phyloP scores from a whole-genome alignment of 2,888 invertebrate species.

The Tanytarsus gracilentus region DNA sequence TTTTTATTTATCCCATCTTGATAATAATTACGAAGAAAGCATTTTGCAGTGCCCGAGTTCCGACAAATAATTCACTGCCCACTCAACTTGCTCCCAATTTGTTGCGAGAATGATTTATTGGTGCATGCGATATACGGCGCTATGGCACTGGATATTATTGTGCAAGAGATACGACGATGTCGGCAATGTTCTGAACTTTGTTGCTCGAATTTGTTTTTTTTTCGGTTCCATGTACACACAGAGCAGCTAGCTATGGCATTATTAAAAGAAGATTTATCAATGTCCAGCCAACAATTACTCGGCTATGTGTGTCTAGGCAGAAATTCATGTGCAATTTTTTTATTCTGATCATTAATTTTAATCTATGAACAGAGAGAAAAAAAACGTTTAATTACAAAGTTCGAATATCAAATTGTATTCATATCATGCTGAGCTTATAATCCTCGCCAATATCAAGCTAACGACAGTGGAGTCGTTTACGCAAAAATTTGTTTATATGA shows the following conservation, averaged over 20 bases:
- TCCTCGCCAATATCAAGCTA: too few species aligned
- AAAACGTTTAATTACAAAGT: too few species aligned
- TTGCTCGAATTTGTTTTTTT: neutral
- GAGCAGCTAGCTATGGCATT: conserved; percentile 2
- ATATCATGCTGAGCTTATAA: too few species aligned
- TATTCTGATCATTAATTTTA: neutral
- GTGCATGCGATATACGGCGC: too few species aligned
- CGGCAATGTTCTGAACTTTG: conserved; percentile 2
- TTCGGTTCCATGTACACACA: too few species aligned
- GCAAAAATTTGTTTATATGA: neutral
- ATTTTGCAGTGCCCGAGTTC: too few species aligned
- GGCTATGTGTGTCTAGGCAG: neutral
- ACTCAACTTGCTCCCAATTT: neutral
- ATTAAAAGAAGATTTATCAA: conserved; percentile 18
- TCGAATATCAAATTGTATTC: too few species aligned
- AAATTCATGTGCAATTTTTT: neutral
- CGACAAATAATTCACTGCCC: conserved; percentile 1
- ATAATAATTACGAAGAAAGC: too few species aligned
- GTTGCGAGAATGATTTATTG: neutral
- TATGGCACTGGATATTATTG: too few species aligned
- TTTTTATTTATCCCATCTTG: too few species aligned
- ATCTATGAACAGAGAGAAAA: conserved; percentile 9
- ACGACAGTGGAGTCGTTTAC: too few species aligned
- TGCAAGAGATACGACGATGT: too few species aligned
- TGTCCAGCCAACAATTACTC: neutral